Conservation (phyloP, 2,888 invertebrate species). For the Agrotis clavis region DNA sequence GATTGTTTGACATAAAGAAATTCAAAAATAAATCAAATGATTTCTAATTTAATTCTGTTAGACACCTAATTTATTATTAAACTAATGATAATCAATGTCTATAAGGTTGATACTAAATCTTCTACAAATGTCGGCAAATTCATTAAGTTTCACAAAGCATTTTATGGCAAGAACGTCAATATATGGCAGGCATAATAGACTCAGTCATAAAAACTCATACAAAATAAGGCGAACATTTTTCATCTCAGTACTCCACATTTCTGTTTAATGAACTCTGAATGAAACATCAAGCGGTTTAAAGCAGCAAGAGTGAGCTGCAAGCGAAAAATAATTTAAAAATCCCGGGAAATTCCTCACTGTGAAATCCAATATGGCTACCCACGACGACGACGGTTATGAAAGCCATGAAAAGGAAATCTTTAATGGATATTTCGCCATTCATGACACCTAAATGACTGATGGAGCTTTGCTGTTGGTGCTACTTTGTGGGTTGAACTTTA, state of each 20-base stretch:
- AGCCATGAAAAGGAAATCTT: conserved; percentile 77
- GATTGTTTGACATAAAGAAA: not conserved
- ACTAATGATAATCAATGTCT: not conserved
- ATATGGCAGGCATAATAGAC: conserved; percentile 23
- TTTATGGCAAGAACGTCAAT: conserved; percentile 8
- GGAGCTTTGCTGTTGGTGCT: conserved; percentile 64
- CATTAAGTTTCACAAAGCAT: conserved; percentile 10
- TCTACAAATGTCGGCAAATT: conserved; percentile 16
- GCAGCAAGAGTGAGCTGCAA: conserved; percentile 54
- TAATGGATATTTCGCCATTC: conserved; percentile 79
- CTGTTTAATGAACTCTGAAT: conserved; percentile 64
- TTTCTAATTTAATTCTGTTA: not conserved
- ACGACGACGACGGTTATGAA: conserved; percentile 64
- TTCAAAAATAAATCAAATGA: not conserved
- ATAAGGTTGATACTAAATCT: conserved; percentile 24
- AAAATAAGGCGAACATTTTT: conserved; percentile 60
- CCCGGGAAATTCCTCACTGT: conserved; percentile 59
- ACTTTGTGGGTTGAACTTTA: conserved; percentile 48
- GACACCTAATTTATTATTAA: not conserved
- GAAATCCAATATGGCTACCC: conserved; percentile 73
- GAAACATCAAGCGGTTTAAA: conserved; percentile 61
- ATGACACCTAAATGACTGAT: conserved; percentile 76
- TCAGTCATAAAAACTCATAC: conserved; percentile 47
- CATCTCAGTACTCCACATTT: conserved; percentile 57
- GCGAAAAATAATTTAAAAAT: conserved; percentile 67